Conservation (phyloP, 2,797 vertebrate species). For the Pangasius krempfi region DNA sequence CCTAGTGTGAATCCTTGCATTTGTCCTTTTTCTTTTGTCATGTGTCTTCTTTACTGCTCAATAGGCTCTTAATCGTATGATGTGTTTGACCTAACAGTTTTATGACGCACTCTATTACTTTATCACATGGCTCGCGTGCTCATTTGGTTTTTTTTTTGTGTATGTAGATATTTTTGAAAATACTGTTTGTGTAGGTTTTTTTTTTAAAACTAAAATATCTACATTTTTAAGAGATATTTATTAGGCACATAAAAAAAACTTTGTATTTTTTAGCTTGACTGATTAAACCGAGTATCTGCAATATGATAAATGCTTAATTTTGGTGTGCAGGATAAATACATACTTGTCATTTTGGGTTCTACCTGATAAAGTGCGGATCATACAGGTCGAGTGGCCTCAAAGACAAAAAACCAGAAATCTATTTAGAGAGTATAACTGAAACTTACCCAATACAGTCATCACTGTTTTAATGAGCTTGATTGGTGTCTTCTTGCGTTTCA, state of each 20-base stretch:
- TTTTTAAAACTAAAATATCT: not conserved
- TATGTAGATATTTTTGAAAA: not conserved
- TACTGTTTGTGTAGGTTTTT: too few relatives aligned
- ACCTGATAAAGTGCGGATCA: not conserved
- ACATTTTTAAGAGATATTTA: not conserved
- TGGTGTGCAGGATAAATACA: not conserved
- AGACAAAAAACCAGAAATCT: not conserved
- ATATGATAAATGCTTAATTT: not conserved
- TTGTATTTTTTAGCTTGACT: not conserved
- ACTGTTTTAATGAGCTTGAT: conserved; percentile 98
- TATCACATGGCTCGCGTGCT: not conserved
- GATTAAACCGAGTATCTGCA: not conserved
- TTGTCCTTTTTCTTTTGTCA: not conserved
- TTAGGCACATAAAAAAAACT: not conserved
- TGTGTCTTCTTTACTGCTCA: not conserved
- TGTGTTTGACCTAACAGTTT: not conserved
- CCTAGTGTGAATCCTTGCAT: not conserved
- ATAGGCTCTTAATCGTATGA: not conserved
- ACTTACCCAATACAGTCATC: conserved; percentile 94
- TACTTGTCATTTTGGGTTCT: not conserved
- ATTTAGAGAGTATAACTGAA: not conserved
- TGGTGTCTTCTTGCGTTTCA: conserved; percentile 88
- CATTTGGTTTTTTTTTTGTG: not conserved
- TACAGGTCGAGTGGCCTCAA: not conserved
- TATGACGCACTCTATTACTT: not conserved